A percentile compares a stretch with the other conserved stretches of the same genome.
Conservation (phyloP, 2,888 invertebrate species). For the Didymodactylos carnosus region DNA sequence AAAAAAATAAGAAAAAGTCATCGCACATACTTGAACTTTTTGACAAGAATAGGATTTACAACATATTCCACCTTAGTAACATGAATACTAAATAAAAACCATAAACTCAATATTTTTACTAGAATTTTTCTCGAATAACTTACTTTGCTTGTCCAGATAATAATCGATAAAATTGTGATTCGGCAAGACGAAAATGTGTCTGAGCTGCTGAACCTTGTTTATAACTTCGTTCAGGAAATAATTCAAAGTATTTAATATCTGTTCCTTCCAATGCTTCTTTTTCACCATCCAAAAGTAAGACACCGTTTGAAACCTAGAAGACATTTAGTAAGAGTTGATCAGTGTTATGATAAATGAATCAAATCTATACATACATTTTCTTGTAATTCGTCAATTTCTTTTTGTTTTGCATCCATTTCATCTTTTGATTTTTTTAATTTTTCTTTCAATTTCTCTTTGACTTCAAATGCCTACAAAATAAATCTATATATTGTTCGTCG, state of each 20-base stretch:
- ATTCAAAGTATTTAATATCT: constrained; percentile 21
- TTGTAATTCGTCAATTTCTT: constrained; percentile 21
- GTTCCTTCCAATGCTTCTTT: constrained; percentile 22
- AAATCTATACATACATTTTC: constrained; percentile 19
- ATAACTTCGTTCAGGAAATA: constrained; percentile 22
- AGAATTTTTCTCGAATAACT: neutral
- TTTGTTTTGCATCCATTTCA: constrained; percentile 22
- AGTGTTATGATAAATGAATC: neutral
- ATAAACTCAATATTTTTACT: neutral
- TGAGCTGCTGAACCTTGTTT: constrained; percentile 24
- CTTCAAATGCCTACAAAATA: constrained; percentile 18
- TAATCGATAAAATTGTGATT: constrained; percentile 27
- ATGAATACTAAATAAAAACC: neutral
- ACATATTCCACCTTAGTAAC: constrained; percentile 24
- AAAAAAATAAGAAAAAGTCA: too few species aligned
- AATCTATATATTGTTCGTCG: too few species aligned
- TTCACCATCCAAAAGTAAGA: constrained; percentile 23
- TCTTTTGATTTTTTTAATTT: constrained; percentile 22
- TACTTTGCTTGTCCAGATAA: constrained; percentile 12
- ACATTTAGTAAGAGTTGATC: too few species aligned
- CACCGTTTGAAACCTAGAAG: constrained; percentile 18
- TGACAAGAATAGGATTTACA: constrained; percentile 21
- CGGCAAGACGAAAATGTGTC: constrained; percentile 26
- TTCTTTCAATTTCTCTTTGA: constrained; percentile 20
- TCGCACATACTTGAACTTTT: constrained; percentile 21